Evolutionary conservation across 1,140 invertebrate species (phyloP).

Genomic region (Adoxophyes honmai): DNA sequence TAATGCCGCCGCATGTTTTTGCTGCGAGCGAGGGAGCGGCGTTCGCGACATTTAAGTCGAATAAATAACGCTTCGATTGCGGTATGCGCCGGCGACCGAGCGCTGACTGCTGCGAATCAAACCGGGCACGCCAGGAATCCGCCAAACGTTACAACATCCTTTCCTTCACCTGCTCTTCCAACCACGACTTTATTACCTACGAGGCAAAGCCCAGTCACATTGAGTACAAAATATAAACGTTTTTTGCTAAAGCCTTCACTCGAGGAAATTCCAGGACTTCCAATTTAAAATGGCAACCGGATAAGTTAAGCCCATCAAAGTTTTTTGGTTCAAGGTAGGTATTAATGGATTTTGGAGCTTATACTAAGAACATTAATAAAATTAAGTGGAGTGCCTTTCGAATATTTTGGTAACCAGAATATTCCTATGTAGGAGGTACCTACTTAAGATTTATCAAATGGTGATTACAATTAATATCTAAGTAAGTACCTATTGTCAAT

Average conservation of each 20-base stretch:
- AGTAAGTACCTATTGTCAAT: too few species aligned
- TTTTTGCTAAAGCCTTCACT: slow-evolving; percentile 42
- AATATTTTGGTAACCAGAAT: too few species aligned
- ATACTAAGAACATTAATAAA: neutral
- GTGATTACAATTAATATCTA: too few species aligned
- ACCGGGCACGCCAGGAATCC: slow-evolving; percentile 39
- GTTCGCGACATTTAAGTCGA: slow-evolving; percentile 15
- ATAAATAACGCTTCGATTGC: slow-evolving; percentile 39
- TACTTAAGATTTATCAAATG: too few species aligned
- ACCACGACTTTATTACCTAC: slow-evolving; percentile 32
- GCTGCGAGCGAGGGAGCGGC: neutral
- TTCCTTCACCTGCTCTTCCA: slow-evolving; percentile 23
- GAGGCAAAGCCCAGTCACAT: slow-evolving; percentile 24
- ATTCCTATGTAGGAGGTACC: too few species aligned
- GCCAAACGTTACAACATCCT: slow-evolving; percentile 36
- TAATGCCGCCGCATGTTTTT: neutral
- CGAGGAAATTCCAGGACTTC: slow-evolving; percentile 52
- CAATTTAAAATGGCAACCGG: slow-evolving; percentile 43
- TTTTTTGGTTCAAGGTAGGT: slow-evolving; percentile 21
- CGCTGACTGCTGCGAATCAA: slow-evolving; percentile 27
- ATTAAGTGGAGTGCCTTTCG: too few species aligned
- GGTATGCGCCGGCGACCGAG: slow-evolving; percentile 30
- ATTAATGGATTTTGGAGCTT: slow-evolving; percentile 7
- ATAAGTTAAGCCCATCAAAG: slow-evolving; percentile 38
- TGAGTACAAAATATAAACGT: slow-evolving; percentile 21